Percentiles rank a stretch among this genome's conserved stretches.
These are phyloP conservation scores for Pentalonia nigronervosa DNA, from an alignment of 1,140 invertebrate genomes.

Conservation along the genomic window DNA sequence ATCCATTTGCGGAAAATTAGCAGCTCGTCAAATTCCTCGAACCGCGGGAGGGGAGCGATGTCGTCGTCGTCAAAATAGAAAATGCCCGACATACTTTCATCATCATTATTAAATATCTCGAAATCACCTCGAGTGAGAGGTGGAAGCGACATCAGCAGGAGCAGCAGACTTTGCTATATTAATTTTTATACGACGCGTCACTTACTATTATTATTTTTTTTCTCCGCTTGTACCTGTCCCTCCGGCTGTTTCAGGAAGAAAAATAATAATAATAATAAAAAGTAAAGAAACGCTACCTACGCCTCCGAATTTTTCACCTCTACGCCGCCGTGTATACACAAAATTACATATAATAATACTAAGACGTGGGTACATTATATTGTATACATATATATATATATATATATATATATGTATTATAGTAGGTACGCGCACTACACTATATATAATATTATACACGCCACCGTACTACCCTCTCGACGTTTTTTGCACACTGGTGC, in stretches of 20 bases:
- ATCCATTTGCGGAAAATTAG: slow-evolving; percentile 34
- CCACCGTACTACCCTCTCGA: background rate
- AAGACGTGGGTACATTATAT: background rate
- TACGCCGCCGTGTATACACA: too few species aligned
- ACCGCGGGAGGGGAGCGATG: background rate
- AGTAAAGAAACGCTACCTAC: background rate
- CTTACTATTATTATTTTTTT: slow-evolving; percentile 32
- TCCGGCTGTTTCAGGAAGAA: background rate
- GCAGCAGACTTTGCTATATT: slow-evolving; percentile 2
- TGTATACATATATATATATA: background rate
- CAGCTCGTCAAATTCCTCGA: slow-evolving; percentile 53
- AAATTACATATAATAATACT: background rate
- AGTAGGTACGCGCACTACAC: background rate
- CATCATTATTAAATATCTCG: slow-evolving; percentile 57
- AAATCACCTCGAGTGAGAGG: slow-evolving; percentile 43
- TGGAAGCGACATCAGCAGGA: background rate
- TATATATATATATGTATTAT: background rate
- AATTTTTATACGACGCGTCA: slow-evolving; percentile 47
- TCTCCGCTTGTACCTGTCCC: background rate
- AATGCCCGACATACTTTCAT: slow-evolving; percentile 49
- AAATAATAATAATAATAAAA: background rate
- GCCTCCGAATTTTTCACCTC: background rate
- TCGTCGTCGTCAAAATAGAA: slow-evolving; percentile 39
- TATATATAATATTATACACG: background rate
- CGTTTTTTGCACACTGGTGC: background rate